Evolutionary conservation across 2,113 vertebrate genomes (phyloP).

Genomic region (Atractosteus spatula): DNA sequence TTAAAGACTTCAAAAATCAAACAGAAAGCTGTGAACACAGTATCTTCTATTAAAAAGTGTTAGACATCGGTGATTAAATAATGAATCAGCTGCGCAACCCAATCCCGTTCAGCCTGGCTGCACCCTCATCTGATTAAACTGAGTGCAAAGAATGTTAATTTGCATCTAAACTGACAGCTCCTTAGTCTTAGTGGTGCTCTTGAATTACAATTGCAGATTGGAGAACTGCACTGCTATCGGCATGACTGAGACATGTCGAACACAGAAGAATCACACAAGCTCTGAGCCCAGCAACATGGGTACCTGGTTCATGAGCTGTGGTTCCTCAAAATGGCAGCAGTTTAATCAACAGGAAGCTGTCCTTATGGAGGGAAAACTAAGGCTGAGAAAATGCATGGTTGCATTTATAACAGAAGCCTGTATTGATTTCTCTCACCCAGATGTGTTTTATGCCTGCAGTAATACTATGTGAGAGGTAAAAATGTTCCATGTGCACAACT

Average conservation of each 20-base stretch:
- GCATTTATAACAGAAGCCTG: too few species aligned
- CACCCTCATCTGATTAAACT: slow-evolving; percentile 38
- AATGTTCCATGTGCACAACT: too few species aligned
- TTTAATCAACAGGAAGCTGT: too few species aligned
- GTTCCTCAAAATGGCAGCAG: too few species aligned
- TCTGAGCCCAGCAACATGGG: neutral
- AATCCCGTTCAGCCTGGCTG: slow-evolving; percentile 65
- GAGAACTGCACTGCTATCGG: neutral
- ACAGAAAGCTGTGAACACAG: too few species aligned
- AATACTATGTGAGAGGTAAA: too few species aligned
- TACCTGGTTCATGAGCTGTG: too few species aligned
- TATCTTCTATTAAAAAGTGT: slow-evolving; percentile 39
- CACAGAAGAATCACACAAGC: neutral
- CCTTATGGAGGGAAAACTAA: too few species aligned
- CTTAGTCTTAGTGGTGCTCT: neutral
- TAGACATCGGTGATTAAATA: slow-evolving; percentile 74
- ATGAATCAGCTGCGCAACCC: slow-evolving; percentile 71
- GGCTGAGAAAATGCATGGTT: too few species aligned
- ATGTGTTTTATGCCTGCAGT: too few species aligned
- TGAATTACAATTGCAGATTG: neutral
- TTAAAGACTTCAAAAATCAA: too few species aligned
- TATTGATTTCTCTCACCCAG: too few species aligned
- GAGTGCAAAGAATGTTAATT: slow-evolving; percentile 25
- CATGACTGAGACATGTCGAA: neutral
- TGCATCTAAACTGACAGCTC: slow-evolving; percentile 14